Base-by-base conservation (phyloP, 2,888 invertebrate genomes). In the Agrilus biguttatus region DNA sequence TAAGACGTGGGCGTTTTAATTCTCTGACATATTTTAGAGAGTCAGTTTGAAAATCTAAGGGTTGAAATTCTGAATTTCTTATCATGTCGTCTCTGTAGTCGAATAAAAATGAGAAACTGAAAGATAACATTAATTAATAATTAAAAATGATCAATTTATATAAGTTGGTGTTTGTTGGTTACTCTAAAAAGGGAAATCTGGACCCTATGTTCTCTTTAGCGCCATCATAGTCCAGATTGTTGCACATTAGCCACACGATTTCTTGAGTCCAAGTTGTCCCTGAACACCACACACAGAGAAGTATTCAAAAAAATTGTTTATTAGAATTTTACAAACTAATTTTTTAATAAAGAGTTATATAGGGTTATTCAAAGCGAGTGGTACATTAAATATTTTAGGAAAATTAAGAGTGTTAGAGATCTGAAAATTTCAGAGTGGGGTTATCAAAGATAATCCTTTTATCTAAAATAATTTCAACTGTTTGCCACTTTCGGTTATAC, bases 261-360 rank as follows among this genome's bases (percentile, higher is more conserved):
- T 84, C 83, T 60, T 83, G 83, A 0, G 79, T 72, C 84, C 84
- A 84, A 14, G 85, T 85, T 17, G 84, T 84, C 5, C 81, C 80
- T 79, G 54, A 36, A 60, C 61, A 35, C 39, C 47, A 36, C 45
- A 34, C 13, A 38, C 35, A 36, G 17, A 8, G 10, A 12, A 19
- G 10, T 19, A 3, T 14, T 36, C 8, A 10, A 1, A 13, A 12
- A 21, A 14, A 40, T 2, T 17, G 17, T 17, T 17, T n/a, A n/a
- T n/a, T n/a, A n/a, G n/a, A n/a, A n/a, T n/a, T n/a, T n/a, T n/a
- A n/a, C n/a, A n/a, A n/a, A n/a, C n/a, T n/a, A n/a, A n/a, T n/a
- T n/a, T n/a, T n/a, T n/a, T n/a, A n/a, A n/a, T n/a, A n/a, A n/a
- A n/a, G n/a, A n/a, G n/a, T n/a, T n/a, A n/a, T n/a, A n/a, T n/a